Evolutionary conservation across 2,888 invertebrate species (phyloP), one percentile per base, ranked within the genome.

Genomic region (Chalcis sispes): DNA sequence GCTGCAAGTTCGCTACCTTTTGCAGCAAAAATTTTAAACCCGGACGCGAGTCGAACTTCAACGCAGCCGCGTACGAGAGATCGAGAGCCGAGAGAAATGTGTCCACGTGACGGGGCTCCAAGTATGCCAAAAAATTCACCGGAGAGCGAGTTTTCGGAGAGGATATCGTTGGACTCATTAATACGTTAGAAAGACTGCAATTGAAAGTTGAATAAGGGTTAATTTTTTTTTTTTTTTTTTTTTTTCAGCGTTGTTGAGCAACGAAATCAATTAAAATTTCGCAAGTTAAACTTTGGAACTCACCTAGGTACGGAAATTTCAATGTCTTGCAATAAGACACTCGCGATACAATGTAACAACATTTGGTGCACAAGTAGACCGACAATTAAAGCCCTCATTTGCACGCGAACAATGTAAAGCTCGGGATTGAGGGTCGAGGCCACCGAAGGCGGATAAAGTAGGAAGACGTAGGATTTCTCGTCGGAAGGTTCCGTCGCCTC

Each of bases 1-100:
- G 92, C 76, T 94, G 95, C 79, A 96, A 91, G 85, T 95, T 95
- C 0, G 95, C 95, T 0, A 97, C 96, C 90, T 98, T 98, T 89
- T 98, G 98, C 78, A 97, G 93, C 2, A 98, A 91, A 87, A 98
- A 98, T 88, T 98, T 98, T 23, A 98, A 90, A 0, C 98, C 98
- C 0, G 98, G 98, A 40, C 98, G 92, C 8, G 93, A 91, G 88
- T 98, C 98, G 86, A 98, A 98, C 83, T 95, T 95, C 86, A 94
- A 91, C 0, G 97, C 95, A 74, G 95, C 92, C 67, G 92, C 92
- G 85, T 96, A 95, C 1, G 97, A 96, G 76, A 95, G 91, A 81
- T 96, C 94, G 78, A 98, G 90, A 83, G 95, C 94, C 82, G 93
- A 93, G 61, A 96, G 88, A 66, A 97, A 90, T 71, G 94, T 92